Conservation (phyloP, 2,113 vertebrate species). For the Eleginops maclovinus region DNA sequence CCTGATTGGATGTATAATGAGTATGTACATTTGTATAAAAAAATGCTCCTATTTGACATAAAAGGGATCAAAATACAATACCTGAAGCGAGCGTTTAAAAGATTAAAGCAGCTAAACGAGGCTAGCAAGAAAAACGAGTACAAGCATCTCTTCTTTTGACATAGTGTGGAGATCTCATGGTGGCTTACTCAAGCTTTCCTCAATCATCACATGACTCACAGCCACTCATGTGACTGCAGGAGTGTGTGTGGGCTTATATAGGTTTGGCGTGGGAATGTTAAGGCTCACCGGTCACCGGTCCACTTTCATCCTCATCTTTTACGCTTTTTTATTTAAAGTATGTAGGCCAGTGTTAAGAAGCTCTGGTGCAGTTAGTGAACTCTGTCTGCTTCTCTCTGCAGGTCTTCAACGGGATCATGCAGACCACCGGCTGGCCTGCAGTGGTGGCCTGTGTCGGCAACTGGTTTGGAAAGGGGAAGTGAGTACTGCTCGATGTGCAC, state of each 20-base stretch:
- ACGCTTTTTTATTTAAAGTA: background rate
- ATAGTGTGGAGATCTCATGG: conserved; percentile 20
- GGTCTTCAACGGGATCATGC: conserved; percentile 92
- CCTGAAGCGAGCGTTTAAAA: background rate
- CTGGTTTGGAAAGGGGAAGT: conserved; percentile 99
- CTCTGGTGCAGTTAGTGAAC: background rate
- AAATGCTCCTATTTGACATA: background rate
- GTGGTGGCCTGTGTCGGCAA: conserved; percentile 96
- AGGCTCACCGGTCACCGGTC: background rate
- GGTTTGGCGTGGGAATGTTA: conserved; percentile 7
- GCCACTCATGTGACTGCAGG: conserved; percentile 45
- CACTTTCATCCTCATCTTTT: background rate
- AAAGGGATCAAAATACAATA: background rate
- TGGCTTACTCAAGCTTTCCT: conserved; percentile 36
- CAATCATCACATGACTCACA: conserved; percentile 53
- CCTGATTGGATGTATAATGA: no score
- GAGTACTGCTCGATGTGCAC: conserved; percentile 72
- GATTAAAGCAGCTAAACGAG: background rate
- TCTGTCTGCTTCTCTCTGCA: conserved; percentile 52
- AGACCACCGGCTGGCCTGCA: conserved; percentile 96
- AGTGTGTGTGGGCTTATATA: background rate
- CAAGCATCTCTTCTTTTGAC: background rate
- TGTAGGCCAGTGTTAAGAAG: background rate
- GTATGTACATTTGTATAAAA: no score
- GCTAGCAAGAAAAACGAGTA: background rate